phyloP scores from a whole-genome alignment of 2,888 invertebrate genomes.

The Caradrina clavipalpis region DNA sequence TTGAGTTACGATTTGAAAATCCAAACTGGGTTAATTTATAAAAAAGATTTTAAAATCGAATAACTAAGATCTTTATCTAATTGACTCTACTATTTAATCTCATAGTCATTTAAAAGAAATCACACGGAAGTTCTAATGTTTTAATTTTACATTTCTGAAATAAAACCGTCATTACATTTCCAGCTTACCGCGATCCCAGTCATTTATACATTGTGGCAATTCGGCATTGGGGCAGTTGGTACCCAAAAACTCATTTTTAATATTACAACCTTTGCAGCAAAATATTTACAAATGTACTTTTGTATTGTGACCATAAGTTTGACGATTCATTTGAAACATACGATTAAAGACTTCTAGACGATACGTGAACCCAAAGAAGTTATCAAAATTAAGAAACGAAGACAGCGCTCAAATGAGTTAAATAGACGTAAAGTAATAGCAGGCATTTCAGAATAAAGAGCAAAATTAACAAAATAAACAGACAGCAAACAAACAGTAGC shows the following conservation, averaged over 20 bases:
- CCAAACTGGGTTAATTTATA: neutral
- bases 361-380: slow-evolving; percentile 3
- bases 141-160: slow-evolving; percentile 1
- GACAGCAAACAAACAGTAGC: slow-evolving; percentile 69
- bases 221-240: slow-evolving; percentile 8
- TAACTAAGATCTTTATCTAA: neutral
- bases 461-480: slow-evolving; percentile 78
- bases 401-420: slow-evolving; percentile 31
- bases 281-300: slow-evolving; percentile 14
- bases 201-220: slow-evolving; percentile 16
- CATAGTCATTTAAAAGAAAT: neutral
- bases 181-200: slow-evolving; percentile 13
- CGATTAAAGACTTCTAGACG: neutral
- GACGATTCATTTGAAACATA: neutral
- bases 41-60: no score
- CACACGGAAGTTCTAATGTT: neutral
- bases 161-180: slow-evolving; percentile 20
- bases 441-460: slow-evolving; percentile 65
- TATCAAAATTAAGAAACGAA: slow-evolving; percentile 7
- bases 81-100: neutral
- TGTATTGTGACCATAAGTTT: neutral
- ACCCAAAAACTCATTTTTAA: neutral
- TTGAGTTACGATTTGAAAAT: neutral
- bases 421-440: slow-evolving; percentile 55
- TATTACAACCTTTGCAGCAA: slow-evolving; percentile 1